Percentiles rank a stretch among this genome's conserved stretches.
Evolutionary conservation across 2,888 invertebrate species (phyloP).

Genomic region (Penaeus monodon): DNA sequence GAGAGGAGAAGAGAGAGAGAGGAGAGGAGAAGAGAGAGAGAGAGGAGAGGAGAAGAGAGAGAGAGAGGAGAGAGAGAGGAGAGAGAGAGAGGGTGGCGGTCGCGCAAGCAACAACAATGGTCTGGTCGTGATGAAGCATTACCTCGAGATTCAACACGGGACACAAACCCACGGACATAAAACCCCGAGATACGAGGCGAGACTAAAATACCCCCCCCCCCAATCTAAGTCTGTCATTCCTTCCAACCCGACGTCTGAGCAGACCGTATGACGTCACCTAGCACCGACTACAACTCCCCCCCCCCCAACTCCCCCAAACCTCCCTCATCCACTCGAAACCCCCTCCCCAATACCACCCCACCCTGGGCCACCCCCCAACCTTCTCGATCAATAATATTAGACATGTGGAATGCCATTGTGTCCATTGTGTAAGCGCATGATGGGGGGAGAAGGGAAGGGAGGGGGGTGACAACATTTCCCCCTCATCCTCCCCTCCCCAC

Average conservation of each 20-base stretch:
- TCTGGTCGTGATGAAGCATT: neutral
- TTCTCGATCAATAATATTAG: no score
- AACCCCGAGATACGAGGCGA: constrained; percentile 27
- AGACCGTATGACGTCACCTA: no score
- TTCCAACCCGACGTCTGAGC: no score
- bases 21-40: neutral
- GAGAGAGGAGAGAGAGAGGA: neutral
- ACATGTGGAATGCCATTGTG: no score
- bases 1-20: neutral
- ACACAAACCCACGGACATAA: constrained; percentile 15
- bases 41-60: constrained; percentile 1
- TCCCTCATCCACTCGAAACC: no score
- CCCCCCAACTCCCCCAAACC: no score
- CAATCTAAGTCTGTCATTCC: neutral
- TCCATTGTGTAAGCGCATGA: no score
- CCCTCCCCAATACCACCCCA: no score
- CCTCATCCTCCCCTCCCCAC: neutral
- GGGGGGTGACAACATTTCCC: neutral
- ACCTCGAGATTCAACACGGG: constrained; percentile 42
- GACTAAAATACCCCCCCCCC: constrained; percentile 16
- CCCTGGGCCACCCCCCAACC: no score
- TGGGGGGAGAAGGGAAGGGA: no score
- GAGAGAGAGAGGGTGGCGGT: neutral
- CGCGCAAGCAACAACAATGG: neutral
- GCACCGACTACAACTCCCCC: no score